Conservation (phyloP, 1,140 invertebrate genomes). For the Alviniconcha marisindica region DNA sequence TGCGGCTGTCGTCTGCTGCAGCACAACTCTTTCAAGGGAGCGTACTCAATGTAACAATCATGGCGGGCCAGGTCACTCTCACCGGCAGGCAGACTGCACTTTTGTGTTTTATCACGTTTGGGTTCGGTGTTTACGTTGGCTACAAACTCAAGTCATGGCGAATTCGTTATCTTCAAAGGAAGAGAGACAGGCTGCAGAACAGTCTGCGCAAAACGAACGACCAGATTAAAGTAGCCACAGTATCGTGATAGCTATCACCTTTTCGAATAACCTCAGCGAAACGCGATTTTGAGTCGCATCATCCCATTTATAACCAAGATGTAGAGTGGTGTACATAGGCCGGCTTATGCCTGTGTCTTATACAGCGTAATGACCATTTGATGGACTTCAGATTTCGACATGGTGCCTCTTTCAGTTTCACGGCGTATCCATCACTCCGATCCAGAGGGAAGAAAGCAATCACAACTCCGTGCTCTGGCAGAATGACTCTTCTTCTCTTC, state of each 20-base stretch:
- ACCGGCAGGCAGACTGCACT: conserved; percentile 25
- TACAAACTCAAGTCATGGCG: conserved; percentile 52
- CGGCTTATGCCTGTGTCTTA: neutral
- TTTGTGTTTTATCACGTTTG: conserved; percentile 40
- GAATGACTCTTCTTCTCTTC: too few species aligned
- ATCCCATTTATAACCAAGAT: neutral
- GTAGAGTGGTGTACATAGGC: neutral
- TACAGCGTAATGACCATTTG: neutral
- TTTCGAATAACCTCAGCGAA: too few species aligned
- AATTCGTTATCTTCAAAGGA: conserved; percentile 50
- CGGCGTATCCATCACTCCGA: too few species aligned
- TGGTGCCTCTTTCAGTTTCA: too few species aligned
- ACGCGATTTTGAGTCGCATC: neutral
- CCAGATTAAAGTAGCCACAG: conserved; percentile 33
- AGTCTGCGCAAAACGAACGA: conserved; percentile 37
- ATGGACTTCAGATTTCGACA: neutral
- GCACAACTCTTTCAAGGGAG: too few species aligned
- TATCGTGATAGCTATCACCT: neutral
- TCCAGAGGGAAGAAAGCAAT: too few species aligned
- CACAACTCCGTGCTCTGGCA: too few species aligned
- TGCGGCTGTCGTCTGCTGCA: too few species aligned
- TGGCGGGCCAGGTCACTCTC: neutral
- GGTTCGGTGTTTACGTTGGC: conserved; percentile 45
- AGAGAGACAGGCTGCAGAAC: conserved; percentile 46
- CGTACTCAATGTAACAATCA: too few species aligned